Conservation (phyloP, 2,888 invertebrate genomes). For the Athrips mouffetella region DNA sequence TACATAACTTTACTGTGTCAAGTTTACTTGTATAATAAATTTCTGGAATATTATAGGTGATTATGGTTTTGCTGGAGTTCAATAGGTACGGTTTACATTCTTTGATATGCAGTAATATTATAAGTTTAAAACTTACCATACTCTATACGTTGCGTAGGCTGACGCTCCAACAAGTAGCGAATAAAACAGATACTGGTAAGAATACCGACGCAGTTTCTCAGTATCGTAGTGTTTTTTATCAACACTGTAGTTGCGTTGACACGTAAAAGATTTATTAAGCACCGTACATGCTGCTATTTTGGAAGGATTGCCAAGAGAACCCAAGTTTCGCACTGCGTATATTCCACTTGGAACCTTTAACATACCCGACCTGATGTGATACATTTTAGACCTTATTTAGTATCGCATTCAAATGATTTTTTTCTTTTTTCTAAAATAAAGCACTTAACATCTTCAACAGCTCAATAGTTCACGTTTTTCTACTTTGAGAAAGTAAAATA, state of each 20-base stretch:
- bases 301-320: conserved; percentile 29
- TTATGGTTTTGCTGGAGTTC: not conserved
- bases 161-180: conserved; percentile 52
- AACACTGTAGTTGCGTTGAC: conserved; percentile 33
- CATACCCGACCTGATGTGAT: conserved; percentile 26
- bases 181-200: conserved; percentile 49
- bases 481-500: too few relatives aligned
- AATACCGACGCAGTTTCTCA: conserved; percentile 28
- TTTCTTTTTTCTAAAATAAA: too few relatives aligned
- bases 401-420: too few relatives aligned
- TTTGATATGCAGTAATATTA: not conserved
- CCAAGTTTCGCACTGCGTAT: conserved; percentile 36
- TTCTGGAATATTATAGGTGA: too few relatives aligned
- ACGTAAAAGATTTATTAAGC: conserved; percentile 28
- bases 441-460: too few relatives aligned
- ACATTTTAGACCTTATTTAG: not conserved
- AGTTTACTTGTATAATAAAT: too few relatives aligned
- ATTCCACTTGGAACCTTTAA: conserved; percentile 43
- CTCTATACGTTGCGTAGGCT: conserved; percentile 53
- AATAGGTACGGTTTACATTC: not conserved
- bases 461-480: too few relatives aligned
- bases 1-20: too few relatives aligned
- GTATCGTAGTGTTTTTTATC: conserved; percentile 27
- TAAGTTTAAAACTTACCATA: conserved; percentile 51
- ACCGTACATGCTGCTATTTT: conserved; percentile 30